A percentile compares a stretch with the other conserved stretches of the same genome.
Conservation (phyloP, 2,888 invertebrate genomes). For the Clanis bilineata region DNA sequence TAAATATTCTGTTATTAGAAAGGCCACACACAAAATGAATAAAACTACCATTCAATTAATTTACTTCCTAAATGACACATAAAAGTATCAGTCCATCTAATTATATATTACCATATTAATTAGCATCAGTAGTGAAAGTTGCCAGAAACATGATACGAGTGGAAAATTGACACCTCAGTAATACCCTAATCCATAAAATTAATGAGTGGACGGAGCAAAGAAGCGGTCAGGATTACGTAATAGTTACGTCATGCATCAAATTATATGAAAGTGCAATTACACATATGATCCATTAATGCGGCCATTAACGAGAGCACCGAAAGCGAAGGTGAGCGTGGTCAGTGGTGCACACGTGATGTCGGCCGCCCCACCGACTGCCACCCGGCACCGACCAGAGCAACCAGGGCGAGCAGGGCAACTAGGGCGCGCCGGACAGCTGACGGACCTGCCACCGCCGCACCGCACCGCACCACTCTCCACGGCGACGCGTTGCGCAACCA, state of each 20-base stretch:
- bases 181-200: constrained; percentile 34
- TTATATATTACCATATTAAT: background rate
- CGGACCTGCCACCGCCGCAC: constrained; percentile 6
- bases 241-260: constrained; percentile 45
- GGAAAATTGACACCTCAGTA: constrained; percentile 16
- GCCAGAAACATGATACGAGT: constrained; percentile 22
- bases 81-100: background rate
- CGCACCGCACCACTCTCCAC: constrained; percentile 26
- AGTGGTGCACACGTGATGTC: background rate
- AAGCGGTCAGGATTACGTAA: constrained; percentile 30
- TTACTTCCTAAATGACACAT: background rate
- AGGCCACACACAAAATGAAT: background rate
- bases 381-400: background rate
- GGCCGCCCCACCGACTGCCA: constrained; percentile 15
- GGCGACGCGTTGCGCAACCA: constrained; percentile 45
- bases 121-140: constrained; percentile 7
- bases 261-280: constrained; percentile 61
- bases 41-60: background rate
- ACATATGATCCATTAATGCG: constrained; percentile 60
- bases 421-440: background rate
- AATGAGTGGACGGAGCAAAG: constrained; percentile 33
- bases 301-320: constrained; percentile 50
- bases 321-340: constrained; percentile 23
- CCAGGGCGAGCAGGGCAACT: background rate
- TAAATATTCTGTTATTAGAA: background rate